These are phyloP conservation scores for Luperina nickerlii DNA, from an alignment of 2,888 invertebrate species.

Conservation along the genomic window DNA sequence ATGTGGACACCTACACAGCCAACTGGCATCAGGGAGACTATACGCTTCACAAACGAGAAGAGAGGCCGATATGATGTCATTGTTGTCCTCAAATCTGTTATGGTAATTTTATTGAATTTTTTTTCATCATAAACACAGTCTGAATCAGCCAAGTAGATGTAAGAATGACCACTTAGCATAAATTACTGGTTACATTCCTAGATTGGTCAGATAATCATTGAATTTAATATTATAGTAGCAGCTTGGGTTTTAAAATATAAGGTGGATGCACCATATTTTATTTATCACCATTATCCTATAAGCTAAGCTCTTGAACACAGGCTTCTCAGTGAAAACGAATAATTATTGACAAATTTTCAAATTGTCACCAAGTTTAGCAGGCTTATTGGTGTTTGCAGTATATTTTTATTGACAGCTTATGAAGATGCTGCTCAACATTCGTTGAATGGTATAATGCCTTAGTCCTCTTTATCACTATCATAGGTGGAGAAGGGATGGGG, in stretches of 20 bases:
- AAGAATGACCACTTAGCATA: background rate
- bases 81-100: constrained; percentile 90
- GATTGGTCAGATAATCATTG: background rate
- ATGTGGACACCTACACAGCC: constrained; percentile 91
- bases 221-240: background rate
- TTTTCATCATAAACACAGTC: background rate
- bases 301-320: no score
- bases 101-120: constrained; percentile 76
- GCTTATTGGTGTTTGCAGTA: background rate
- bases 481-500: background rate
- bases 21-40: constrained; percentile 91
- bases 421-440: background rate
- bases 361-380: background rate
- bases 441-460: background rate
- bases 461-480: background rate
- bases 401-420: background rate
- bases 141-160: background rate
- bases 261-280: no score
- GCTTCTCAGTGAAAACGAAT: background rate
- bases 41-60: constrained; percentile 91
- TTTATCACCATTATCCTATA: no score
- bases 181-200: background rate
- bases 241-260: background rate
- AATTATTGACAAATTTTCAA: background rate
- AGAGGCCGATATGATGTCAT: constrained; percentile 92